Evolutionary conservation across 2,113 vertebrate genomes (phyloP).

Genomic region (Saccopteryx bilineata): DNA sequence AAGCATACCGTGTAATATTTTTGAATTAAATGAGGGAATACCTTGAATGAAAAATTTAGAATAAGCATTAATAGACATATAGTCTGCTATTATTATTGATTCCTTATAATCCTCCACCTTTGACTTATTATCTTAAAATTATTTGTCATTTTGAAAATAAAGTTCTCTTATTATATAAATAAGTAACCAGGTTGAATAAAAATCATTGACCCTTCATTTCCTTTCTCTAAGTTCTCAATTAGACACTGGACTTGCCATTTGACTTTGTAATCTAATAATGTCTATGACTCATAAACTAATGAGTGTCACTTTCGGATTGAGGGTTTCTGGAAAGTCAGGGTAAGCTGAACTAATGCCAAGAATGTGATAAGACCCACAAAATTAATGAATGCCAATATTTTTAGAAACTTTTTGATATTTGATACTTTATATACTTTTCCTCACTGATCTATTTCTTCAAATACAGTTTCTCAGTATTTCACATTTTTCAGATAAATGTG

Average conservation of each 20-base stretch:
- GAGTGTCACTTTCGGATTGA: background rate
- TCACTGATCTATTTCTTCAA: constrained; percentile 52
- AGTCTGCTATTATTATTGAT: background rate
- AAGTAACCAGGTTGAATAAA: background rate
- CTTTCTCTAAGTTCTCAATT: background rate
- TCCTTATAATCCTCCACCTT: background rate
- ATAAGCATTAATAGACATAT: background rate
- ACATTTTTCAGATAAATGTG: constrained; percentile 63
- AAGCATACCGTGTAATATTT: background rate
- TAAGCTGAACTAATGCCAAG: background rate
- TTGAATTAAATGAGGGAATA: background rate
- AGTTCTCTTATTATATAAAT: background rate
- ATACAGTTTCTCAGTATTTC: background rate
- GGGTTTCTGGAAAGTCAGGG: background rate
- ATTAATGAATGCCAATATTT: background rate
- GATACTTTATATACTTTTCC: constrained; percentile 49
- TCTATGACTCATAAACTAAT: background rate
- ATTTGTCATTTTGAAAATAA: background rate
- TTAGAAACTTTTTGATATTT: constrained; percentile 13
- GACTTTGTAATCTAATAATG: background rate
- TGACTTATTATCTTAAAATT: background rate
- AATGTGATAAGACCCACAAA: background rate
- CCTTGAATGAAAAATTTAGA: background rate
- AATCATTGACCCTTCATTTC: background rate
- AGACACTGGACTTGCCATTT: background rate